These are phyloP conservation scores for Siphamia tubifer DNA, from an alignment of 2,113 vertebrate genomes.

Conservation along the genomic window DNA sequence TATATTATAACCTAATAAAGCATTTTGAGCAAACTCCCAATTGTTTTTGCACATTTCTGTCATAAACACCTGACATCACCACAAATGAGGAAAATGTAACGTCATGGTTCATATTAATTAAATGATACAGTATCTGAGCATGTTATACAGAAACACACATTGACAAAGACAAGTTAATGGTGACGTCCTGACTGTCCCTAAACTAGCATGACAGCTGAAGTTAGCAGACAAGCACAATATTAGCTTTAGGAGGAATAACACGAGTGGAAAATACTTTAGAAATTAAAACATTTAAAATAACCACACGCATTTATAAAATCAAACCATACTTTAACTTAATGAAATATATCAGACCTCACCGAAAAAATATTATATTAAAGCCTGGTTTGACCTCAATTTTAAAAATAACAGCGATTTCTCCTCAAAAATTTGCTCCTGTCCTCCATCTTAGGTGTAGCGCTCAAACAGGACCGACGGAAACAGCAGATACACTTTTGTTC, in stretches of 20 bases:
- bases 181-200: too few species aligned
- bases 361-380: accelerated
- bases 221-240: not conserved
- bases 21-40: too few species aligned
- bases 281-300: too few species aligned
- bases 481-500: not conserved
- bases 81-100: too few species aligned
- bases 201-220: not conserved
- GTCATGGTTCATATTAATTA: too few species aligned
- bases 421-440: not conserved
- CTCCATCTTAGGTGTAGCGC: slow-evolving; percentile 40
- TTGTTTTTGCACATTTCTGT: too few species aligned
- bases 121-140: too few species aligned
- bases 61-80: too few species aligned
- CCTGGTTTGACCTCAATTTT: accelerated
- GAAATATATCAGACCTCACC: accelerated
- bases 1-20: too few species aligned
- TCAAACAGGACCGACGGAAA: slow-evolving; percentile 29
- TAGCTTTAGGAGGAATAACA: not conserved
- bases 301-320: accelerated
- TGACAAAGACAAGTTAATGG: too few species aligned
- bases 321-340: not conserved
- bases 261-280: too few species aligned
- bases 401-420: accelerated
- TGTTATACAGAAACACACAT: too few species aligned